Percentiles rank a stretch among this genome's conserved stretches.
phyloP scores from a whole-genome alignment of 2,888 invertebrate species.

The Thyatira batis region DNA sequence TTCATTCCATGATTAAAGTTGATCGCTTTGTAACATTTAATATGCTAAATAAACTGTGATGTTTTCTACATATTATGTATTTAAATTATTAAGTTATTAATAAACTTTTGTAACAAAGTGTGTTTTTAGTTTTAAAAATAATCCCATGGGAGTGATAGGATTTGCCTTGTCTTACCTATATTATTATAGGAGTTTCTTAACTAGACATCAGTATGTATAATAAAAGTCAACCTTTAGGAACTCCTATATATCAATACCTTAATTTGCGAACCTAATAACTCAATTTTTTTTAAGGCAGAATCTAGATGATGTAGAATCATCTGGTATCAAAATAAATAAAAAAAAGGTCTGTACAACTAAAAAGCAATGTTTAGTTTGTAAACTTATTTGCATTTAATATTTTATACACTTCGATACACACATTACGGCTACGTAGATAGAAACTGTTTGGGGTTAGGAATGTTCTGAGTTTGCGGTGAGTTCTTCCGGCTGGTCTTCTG shows the following conservation, averaged over 20 bases:
- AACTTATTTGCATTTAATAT: not conserved
- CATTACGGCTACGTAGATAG: not conserved
- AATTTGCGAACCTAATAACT: no score
- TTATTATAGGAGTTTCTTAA: no score
- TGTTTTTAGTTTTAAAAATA: conserved; percentile 12
- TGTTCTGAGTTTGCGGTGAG: not conserved
- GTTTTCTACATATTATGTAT: conserved; percentile 31
- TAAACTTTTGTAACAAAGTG: conserved; percentile 37
- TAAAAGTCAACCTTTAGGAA: no score
- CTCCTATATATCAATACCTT: no score
- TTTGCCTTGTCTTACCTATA: no score
- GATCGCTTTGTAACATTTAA: conserved; percentile 8
- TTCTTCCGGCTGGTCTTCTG: no score
- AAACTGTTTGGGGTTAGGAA: not conserved
- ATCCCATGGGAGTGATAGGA: not conserved
- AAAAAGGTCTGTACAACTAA: no score
- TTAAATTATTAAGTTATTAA: conserved; percentile 36
- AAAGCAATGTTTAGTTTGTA: no score
- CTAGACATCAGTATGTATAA: no score
- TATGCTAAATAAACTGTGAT: conserved; percentile 49
- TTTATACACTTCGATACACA: not conserved
- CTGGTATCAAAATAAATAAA: not conserved
- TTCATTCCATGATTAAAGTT: not conserved
- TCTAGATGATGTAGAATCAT: no score
- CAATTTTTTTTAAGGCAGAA: no score